A percentile compares a stretch with the other conserved stretches of the same genome.
Conservation (phyloP, 35 echinoderm and acorn worm species). For the Lytechinus pictus region DNA sequence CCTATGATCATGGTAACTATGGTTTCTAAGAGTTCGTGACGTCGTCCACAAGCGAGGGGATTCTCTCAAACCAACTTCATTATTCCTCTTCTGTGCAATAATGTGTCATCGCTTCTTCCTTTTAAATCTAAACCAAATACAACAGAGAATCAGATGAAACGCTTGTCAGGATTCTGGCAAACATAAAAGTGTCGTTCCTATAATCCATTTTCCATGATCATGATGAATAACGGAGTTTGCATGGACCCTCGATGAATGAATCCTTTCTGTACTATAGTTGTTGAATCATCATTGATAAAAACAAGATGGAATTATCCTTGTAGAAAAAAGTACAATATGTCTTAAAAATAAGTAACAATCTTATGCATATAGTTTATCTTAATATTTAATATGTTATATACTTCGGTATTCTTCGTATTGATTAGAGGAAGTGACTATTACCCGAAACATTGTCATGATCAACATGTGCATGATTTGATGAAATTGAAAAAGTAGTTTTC, state of each 20-base stretch:
- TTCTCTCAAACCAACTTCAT: background rate
- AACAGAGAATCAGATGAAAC: background rate
- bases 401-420: too few relatives aligned
- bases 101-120: background rate
- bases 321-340: background rate
- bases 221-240: too few relatives aligned
- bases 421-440: too few relatives aligned
- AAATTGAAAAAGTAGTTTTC: too few relatives aligned
- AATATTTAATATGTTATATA: too few relatives aligned
- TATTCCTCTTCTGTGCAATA: background rate
- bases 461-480: too few relatives aligned
- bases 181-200: background rate
- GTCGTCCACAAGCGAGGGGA: background rate
- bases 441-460: too few relatives aligned
- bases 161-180: background rate
- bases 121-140: background rate
- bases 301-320: background rate
- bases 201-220: too few relatives aligned
- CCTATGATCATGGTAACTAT: background rate
- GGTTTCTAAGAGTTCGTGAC: background rate
- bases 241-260: too few relatives aligned
- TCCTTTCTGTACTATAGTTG: background rate
- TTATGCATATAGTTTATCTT: too few relatives aligned
- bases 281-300: background rate
- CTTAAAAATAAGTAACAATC: background rate